Evolutionary conservation across 37 sponge, comb jelly and placozoan genomes (phyloP).

Genomic region (Lycopodina hypogea): DNA sequence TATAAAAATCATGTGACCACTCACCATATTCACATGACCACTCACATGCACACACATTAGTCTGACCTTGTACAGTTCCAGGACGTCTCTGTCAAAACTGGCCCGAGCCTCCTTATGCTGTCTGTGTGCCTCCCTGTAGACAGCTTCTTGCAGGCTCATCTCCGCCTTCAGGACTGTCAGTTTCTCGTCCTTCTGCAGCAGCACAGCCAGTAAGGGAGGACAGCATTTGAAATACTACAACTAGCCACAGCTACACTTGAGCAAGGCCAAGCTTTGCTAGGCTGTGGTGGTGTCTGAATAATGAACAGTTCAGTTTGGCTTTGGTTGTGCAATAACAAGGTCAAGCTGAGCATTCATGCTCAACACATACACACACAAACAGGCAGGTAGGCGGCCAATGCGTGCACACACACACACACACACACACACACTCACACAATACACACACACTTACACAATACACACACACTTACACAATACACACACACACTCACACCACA

Average conservation of each 20-base stretch:
- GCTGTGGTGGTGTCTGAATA: no score
- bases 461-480: no score
- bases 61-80: slow-evolving; percentile 16
- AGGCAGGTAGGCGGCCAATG: no score
- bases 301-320: no score
- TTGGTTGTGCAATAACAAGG: no score
- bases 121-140: slow-evolving; percentile 4
- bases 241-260: not conserved
- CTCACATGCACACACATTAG: not conserved
- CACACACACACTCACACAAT: no score
- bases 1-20: not conserved
- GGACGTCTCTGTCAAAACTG: not conserved
- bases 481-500: no score
- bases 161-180: slow-evolving; percentile 1
- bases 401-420: no score
- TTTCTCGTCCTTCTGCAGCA: slow-evolving; percentile 6
- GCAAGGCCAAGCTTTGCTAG: no score
- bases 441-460: no score
- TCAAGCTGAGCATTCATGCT: no score
- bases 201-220: not conserved
- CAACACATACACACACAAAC: no score
- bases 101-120: not conserved
- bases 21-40: not conserved
- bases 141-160: slow-evolving; percentile 2
- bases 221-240: not conserved